Evolutionary conservation across 1,140 invertebrate species (phyloP).

Genomic region (Drosophila ohnishii): DNA sequence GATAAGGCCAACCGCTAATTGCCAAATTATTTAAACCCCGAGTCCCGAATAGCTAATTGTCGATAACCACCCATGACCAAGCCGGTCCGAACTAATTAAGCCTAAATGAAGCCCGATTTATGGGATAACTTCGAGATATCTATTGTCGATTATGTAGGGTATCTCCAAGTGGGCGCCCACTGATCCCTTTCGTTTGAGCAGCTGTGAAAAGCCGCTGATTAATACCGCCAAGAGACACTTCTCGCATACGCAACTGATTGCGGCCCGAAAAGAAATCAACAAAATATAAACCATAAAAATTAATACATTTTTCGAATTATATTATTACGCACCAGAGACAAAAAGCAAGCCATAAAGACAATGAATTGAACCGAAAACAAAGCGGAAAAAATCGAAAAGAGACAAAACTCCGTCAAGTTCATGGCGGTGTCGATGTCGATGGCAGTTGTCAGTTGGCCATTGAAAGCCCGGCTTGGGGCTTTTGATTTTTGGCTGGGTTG

Average conservation of each 20-base stretch:
- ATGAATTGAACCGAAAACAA: conserved; percentile 56
- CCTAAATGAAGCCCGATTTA: conserved; percentile 6
- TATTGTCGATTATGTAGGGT: conserved; percentile 36
- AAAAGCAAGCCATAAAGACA: conserved; percentile 56
- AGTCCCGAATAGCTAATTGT: conserved; percentile 34
- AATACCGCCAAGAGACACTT: conserved; percentile 41
- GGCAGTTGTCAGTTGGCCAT: conserved; percentile 50
- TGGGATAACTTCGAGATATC: neutral
- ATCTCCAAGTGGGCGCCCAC: conserved; percentile 20
- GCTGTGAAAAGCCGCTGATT: conserved; percentile 55
- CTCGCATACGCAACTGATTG: conserved; percentile 46
- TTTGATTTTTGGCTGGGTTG: conserved; percentile 11
- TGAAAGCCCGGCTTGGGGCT: conserved; percentile 46
- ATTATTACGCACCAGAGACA: conserved; percentile 65
- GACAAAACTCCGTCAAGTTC: conserved; percentile 53
- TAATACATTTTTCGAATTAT: conserved; percentile 75
- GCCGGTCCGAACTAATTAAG: conserved; percentile 22
- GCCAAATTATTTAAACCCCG: conserved; percentile 41
- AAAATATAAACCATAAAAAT: conserved; percentile 75
- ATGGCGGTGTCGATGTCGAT: conserved; percentile 58
- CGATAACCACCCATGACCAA: conserved; percentile 9
- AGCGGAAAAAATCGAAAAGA: conserved; percentile 25
- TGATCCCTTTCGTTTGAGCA: conserved; percentile 14
- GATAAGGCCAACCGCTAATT: conserved; percentile 55
- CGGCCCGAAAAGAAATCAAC: conserved; percentile 53